Base-by-base conservation (phyloP, 2,797 vertebrate genomes). In the Triplophysa bombifrons region DNA sequence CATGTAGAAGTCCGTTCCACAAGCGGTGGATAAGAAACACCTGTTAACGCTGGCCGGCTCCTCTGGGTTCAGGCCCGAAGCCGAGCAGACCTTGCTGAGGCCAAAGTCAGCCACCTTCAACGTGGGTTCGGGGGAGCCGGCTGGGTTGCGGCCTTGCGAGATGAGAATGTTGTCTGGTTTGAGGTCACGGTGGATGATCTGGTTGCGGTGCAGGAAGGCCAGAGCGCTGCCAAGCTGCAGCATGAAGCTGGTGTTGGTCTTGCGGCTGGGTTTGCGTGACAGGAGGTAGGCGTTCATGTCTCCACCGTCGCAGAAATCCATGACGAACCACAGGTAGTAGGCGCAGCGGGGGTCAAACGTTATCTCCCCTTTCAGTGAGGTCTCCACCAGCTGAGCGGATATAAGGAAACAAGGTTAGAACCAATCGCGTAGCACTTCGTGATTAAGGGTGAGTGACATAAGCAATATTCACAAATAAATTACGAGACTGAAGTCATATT, bases 151-250 rank as follows among this genome's bases (percentile, higher is more conserved):
- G 82, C 93, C 93, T 90, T 94, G 96, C 0, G 94, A 97, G 84
- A 99, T 96, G 81, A 99, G 93, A 88, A 99, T 98, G 88, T 99
- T 99, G 92, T 98, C 98, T 0, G 98, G 98, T 83, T 99, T 99
- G 89, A 99, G 96, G 91, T 99, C 98, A 0, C 98, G 90, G 81
- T 99, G 98, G 80, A 99, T 98, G 82, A 99, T 98, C 91, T 96
- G 96, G 85, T 99, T 99, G 75, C 95, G 96, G 92, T 99, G 98
- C 84, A 99, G 93, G 88, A 99, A 99, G 41, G 96, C 97, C 90
- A 99, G 92, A 0, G 98, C 98, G 0, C 97, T 98, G 92, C 97
- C 96, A 73, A 99, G 94, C 90, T 98, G 97, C 71, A 99, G 94
- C 97, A 98, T 98, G 87, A 99, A 99, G 87, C 96, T 99, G 89